Evolutionary conservation across 2,113 vertebrate genomes (phyloP), one percentile per base, ranked within the genome.

Genomic region (Hippoglossus stenolepis): DNA sequence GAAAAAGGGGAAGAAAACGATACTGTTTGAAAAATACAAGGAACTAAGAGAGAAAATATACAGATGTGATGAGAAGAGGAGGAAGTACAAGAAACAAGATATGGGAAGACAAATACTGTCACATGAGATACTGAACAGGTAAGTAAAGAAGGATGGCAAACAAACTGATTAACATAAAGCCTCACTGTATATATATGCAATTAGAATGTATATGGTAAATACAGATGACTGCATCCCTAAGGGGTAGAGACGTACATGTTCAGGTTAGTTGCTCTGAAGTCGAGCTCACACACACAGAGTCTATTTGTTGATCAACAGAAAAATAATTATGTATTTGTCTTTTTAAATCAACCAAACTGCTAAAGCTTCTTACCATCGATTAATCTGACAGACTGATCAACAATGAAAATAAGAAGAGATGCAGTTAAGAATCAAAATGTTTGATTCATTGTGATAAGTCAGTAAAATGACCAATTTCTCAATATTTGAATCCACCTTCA

Each of bases 1-100:
- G 20, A 58, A 56, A 84, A 67, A 26, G 17, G 5, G 74, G 78
- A 82, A 82, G 79, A 78, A 80, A 61, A 17, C 2, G 3, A 31
- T 18, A 31, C 11, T 3, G n/a, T 6, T 31, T 2, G 18, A 11
- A 0, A 31, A 49, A 26, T 28, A 77, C 2, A 8, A 53, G 63
- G 79, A 85, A 77, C 61, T 45, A 2, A 59, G n/a, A 68, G 28
- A 28, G 15, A 68, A 67, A 3, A 31, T 7, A 6, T 31, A 31
- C 6, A 31, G 31, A 61, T 63, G 70, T 47, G 24, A 35, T 70
- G 23, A 59, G 31, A 17, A 66, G 62, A 74, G 47, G 59, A 67
- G n/a, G 61, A 75, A 69, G 60, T 43, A 20, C 3, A 57, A 9
- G 38, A 62, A 73, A 38, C 20, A 70, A 53, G 58, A 87, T 45